These are phyloP conservation scores for Lycia hirtaria DNA, from an alignment of 2,888 invertebrate species.

Conservation along the genomic window DNA sequence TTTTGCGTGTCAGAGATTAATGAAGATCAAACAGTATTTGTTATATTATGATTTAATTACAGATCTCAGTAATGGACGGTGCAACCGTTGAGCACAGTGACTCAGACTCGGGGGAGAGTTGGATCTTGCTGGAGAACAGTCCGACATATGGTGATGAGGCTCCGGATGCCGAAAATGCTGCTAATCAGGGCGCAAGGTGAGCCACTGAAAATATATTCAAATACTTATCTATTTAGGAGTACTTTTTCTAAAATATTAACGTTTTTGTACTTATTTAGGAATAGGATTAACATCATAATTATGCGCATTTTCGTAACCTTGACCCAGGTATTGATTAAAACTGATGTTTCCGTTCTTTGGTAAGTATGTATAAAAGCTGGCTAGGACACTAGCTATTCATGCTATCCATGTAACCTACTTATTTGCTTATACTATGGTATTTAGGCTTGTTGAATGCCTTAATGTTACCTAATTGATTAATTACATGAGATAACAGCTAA, in stretches of 20 bases:
- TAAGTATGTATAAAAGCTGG: too few species aligned
- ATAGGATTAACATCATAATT: neutral
- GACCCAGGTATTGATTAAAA: too few species aligned
- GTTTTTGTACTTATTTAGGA: too few species aligned
- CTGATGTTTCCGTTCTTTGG: too few species aligned
- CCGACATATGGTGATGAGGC: conserved; percentile 59
- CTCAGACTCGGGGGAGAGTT: conserved; percentile 83
- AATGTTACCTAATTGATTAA: neutral
- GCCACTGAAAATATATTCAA: too few species aligned
- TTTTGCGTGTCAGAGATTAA: conserved; percentile 8
- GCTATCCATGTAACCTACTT: too few species aligned
- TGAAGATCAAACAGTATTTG: neutral
- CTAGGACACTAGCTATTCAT: too few species aligned
- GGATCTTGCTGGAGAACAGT: conserved; percentile 74
- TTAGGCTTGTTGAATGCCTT: neutral
- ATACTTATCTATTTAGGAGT: too few species aligned
- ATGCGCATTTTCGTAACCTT: neutral
- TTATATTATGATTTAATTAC: neutral
- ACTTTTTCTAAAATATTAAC: too few species aligned
- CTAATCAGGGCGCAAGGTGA: conserved; percentile 54
- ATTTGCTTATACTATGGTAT: neutral
- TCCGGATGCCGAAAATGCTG: conserved; percentile 54
- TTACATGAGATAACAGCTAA: neutral
- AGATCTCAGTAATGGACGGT: conserved; percentile 68
- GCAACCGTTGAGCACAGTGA: conserved; percentile 72